Evolutionary conservation across 2,113 vertebrate genomes (phyloP), one percentile per base, ranked within the genome.

Genomic region (Jaculus jaculus): DNA sequence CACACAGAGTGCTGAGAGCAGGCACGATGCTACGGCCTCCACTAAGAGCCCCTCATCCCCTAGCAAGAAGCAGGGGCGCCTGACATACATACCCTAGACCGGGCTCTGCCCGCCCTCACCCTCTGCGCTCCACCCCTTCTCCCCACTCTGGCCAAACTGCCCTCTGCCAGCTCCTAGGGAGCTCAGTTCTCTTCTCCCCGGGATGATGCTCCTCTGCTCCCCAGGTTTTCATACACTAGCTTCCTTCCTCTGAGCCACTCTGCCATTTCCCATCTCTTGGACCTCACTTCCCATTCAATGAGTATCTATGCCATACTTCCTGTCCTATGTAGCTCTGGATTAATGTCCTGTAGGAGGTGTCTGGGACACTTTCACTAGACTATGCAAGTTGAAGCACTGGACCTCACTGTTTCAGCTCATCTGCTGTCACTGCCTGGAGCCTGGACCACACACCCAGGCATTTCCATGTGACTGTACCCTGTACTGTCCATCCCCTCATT

Each of bases 401-500:
- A 15, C 3, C 0, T 28, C 20, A 71, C 51, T 34, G 34, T 26
- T 65, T 60, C 17, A 15, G 47, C 61, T 23, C 58, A 13, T 1
- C 4, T 9, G 8, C 5, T 4, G 10, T 34, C 3, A 42, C 54
- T 3, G 18, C 42, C 42, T 18, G 75, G 7, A 39, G 68, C 51
- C 47, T 21, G 15, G 3, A 26, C 7, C 30, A 39, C 0, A 47
- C 1, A 1, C 7, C 1, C 0, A 5, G 12, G 3, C 37, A 24
- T 23, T 2, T 28, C 39, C 32, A 39, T 0, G 0, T 9, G 2
- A 28, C 21, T 58, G 18, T 1, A 34, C 15, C 54, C 54, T 54
- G 54, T 11, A 28, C 2, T 17, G 7, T 24, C 26, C 71, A 39
- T 30, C 17, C 32, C 51, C 23, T 5, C 30, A 15, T 37, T 13